Percentiles rank a stretch among this genome's conserved stretches.
Conservation (phyloP, 2,888 invertebrate genomes). For the Griposia aprilina region DNA sequence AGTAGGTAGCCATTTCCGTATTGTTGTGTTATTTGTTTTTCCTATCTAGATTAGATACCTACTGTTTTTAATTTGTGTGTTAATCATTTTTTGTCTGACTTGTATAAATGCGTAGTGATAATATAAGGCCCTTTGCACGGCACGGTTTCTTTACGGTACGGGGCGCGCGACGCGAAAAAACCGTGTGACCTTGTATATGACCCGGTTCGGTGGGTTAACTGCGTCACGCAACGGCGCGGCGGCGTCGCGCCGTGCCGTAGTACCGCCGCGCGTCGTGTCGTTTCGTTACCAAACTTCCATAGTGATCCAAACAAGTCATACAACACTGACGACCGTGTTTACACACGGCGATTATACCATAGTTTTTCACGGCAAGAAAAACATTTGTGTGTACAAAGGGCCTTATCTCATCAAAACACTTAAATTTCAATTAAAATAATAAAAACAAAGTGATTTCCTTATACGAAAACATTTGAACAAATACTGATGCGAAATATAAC, state of each 20-base stretch:
- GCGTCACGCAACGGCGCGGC: too few relatives aligned
- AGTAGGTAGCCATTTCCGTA: slow-evolving; percentile 7
- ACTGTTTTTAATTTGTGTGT: background rate
- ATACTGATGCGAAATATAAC: background rate
- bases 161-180: background rate
- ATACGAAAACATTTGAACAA: background rate
- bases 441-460: slow-evolving; percentile 3
- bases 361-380: background rate
- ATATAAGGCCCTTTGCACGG: background rate
- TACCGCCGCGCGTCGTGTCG: too few relatives aligned
- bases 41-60: background rate
- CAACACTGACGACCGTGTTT: background rate
- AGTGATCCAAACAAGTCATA: too few relatives aligned
- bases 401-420: slow-evolving; percentile 1
- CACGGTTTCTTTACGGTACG: background rate
- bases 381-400: background rate
- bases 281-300: too few relatives aligned
- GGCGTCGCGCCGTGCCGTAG: background rate
- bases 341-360: background rate
- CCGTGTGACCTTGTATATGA: background rate
- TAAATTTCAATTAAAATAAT: background rate
- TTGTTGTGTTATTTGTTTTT: slow-evolving; percentile 11
- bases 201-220: too few relatives aligned
- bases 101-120: slow-evolving; percentile 7
- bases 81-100: background rate